Conservation (phyloP, 2,888 invertebrate species). For the Cecidostiba fungosa region DNA sequence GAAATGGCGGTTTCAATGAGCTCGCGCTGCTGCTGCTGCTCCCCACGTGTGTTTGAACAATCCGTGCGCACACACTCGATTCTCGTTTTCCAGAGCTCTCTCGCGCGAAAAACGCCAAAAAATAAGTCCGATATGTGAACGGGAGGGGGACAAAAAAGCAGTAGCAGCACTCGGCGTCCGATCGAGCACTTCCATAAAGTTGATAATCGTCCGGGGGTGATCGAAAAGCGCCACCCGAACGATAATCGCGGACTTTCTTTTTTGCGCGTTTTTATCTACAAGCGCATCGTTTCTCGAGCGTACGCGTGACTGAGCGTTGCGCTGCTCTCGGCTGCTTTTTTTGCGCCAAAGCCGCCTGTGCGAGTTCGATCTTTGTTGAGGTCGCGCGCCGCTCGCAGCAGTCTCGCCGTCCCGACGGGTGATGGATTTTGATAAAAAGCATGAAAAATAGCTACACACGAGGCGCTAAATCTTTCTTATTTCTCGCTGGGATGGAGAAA, state of each 20-base stretch:
- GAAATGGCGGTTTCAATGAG: background rate
- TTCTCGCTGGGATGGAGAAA: slow-evolving; percentile 1
- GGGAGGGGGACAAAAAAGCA: background rate
- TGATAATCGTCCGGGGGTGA: slow-evolving; percentile 73
- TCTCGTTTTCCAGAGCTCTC: background rate
- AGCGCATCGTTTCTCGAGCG: slow-evolving; percentile 4
- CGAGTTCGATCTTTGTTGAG: slow-evolving; percentile 61
- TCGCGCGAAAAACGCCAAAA: background rate
- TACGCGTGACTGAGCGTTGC: background rate
- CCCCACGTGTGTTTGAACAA: background rate
- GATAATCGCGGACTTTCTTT: slow-evolving; percentile 68
- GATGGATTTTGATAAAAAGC: slow-evolving; percentile 74
- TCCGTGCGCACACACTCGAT: slow-evolving; percentile 13
- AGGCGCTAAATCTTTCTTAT: slow-evolving; percentile 47
- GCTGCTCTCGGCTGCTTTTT: slow-evolving; percentile 3
- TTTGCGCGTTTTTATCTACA: slow-evolving; percentile 61
- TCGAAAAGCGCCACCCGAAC: slow-evolving; percentile 68
- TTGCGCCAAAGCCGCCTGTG: slow-evolving; percentile 29
- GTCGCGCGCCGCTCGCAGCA: slow-evolving; percentile 22
- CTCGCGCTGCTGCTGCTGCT: background rate
- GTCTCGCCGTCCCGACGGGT: slow-evolving; percentile 54
- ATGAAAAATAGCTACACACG: slow-evolving; percentile 70
- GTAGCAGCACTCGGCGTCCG: background rate
- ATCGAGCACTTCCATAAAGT: slow-evolving; percentile 71
- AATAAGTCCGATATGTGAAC: background rate